These are phyloP conservation scores for Anastatus disparis DNA, from an alignment of 1,140 invertebrate species.

Conservation along the genomic window DNA sequence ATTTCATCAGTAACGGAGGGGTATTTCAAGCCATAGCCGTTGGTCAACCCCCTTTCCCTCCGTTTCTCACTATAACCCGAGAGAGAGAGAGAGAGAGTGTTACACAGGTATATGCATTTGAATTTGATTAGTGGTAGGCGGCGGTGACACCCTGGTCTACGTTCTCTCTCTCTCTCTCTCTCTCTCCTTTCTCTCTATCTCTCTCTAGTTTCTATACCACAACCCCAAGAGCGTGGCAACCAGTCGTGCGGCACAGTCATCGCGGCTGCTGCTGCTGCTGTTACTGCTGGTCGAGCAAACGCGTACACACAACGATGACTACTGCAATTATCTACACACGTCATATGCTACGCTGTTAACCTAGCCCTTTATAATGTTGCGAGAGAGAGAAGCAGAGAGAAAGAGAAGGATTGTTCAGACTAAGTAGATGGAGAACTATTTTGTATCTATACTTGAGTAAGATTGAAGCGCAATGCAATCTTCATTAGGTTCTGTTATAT, in stretches of 20 bases:
- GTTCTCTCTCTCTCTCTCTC: no score
- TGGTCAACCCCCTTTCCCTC: not conserved
- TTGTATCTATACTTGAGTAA: no score
- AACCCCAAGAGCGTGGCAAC: slow-evolving; percentile 50
- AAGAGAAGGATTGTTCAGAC: not conserved
- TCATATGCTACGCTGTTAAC: slow-evolving; percentile 51
- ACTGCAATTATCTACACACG: slow-evolving; percentile 61
- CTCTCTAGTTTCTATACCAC: slow-evolving; percentile 50
- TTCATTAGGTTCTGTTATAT: no score
- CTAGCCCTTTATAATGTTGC: no score
- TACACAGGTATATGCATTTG: slow-evolving; percentile 58
- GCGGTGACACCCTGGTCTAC: slow-evolving; percentile 56
- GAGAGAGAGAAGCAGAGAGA: not conserved
- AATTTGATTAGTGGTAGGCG: slow-evolving; percentile 61
- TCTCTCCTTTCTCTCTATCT: no score
- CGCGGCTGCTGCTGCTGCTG: slow-evolving; percentile 37
- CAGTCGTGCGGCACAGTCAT: slow-evolving; percentile 34
- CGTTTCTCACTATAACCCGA: no score
- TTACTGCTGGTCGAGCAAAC: no score
- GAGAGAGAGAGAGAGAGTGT: no score
- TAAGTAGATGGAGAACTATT: not conserved
- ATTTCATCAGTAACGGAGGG: slow-evolving; percentile 58
- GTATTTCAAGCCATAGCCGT: no score
- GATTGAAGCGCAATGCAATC: no score
- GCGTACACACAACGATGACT: slow-evolving; percentile 51